Conservation (phyloP, 2,888 invertebrate genomes). For the Stegana nigrithorax region DNA sequence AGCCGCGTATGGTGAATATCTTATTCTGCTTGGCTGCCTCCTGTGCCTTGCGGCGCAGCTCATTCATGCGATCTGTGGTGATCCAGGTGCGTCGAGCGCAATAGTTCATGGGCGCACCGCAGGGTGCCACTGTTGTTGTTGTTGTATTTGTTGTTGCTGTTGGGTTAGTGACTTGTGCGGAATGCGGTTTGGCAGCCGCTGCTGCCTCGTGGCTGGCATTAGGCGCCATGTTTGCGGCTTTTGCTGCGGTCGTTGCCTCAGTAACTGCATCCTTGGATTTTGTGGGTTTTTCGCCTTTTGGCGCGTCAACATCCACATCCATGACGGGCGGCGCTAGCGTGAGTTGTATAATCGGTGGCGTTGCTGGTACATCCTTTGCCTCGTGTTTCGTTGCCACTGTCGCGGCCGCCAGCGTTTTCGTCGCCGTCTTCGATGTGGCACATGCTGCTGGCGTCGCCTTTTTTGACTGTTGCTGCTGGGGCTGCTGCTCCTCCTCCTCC, state of each 20-base stretch:
- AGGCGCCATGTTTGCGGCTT: too few species aligned
- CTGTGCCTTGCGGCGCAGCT: conserved; percentile 75
- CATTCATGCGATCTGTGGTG: conserved; percentile 75
- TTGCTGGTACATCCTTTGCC: conserved; percentile 1
- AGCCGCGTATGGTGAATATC: conserved; percentile 79
- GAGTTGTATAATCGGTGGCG: conserved; percentile 41
- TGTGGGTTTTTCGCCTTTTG: background rate
- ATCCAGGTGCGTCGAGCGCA: conserved; percentile 70
- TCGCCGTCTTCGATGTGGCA: conserved; percentile 40
- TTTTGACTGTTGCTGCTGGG: conserved; percentile 20
- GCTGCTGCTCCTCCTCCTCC: background rate
- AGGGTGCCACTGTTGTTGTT: conserved; percentile 10
- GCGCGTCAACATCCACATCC: background rate
- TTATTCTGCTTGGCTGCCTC: conserved; percentile 75
- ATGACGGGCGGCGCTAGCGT: conserved; percentile 37
- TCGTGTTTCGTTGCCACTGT: conserved; percentile 44
- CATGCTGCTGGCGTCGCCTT: conserved; percentile 43
- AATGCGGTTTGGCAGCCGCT: background rate
- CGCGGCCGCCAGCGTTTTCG: conserved; percentile 21
- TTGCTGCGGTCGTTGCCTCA: too few species aligned
- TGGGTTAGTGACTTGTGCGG: background rate
- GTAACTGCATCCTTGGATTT: background rate
- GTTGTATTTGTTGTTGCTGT: background rate
- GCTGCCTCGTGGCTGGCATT: too few species aligned
- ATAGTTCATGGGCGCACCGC: conserved; percentile 55